Percentiles rank a stretch among this genome's conserved stretches.
Conservation (phyloP, 2,888 invertebrate species). For the Himalopsyche japonica region DNA sequence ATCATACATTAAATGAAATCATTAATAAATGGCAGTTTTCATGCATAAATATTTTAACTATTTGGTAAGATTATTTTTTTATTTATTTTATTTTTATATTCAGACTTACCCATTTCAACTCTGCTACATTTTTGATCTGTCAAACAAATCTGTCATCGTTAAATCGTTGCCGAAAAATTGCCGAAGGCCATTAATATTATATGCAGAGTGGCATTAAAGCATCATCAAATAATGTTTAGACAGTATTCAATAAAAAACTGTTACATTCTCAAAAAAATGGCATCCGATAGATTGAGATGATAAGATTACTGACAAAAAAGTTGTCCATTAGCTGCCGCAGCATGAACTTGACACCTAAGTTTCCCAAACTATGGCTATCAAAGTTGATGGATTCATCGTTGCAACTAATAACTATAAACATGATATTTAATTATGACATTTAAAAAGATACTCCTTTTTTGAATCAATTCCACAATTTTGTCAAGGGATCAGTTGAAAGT, state of each 20-base stretch:
- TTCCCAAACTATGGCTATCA: not conserved
- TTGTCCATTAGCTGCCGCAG: not conserved
- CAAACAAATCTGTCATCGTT: not conserved
- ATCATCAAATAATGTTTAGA: not conserved
- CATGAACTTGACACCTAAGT: not conserved
- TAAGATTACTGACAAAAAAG: not conserved
- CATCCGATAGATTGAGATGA: not conserved
- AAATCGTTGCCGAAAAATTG: not conserved
- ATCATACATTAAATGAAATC: no score
- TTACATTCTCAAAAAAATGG: not conserved
- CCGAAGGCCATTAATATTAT: not conserved
- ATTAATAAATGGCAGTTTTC: no score
- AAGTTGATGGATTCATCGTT: no score
- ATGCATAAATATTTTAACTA: no score
- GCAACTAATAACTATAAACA: no score
- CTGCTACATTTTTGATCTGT: not conserved
- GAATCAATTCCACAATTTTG: no score
- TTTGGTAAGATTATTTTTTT: no score
- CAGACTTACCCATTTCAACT: not conserved
- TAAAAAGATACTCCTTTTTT: no score
- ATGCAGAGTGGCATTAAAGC: not conserved
- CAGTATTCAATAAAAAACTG: not conserved
- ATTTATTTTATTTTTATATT: no score
- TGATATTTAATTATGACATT: no score
- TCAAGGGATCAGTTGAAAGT: no score